Percentiles rank a stretch among this genome's conserved stretches.
phyloP scores from a whole-genome alignment of 2,888 invertebrate species.

The Camptogramma bilineatum region DNA sequence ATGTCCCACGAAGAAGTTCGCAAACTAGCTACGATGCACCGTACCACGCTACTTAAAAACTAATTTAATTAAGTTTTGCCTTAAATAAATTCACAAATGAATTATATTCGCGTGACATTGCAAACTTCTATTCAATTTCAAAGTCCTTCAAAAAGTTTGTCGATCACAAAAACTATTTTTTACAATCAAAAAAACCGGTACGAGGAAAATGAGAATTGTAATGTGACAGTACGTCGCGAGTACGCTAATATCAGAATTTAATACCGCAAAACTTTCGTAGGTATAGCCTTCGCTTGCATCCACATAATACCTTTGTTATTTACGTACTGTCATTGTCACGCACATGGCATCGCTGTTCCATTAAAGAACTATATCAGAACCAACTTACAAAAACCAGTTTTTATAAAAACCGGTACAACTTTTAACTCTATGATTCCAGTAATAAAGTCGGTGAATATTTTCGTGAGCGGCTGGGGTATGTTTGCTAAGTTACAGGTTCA shows the following conservation, averaged over 20 bases:
- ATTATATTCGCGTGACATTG: constrained; percentile 36
- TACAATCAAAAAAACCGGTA: constrained; percentile 26
- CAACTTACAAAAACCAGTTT: constrained; percentile 43
- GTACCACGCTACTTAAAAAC: constrained; percentile 24
- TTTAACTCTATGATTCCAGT: constrained; percentile 39
- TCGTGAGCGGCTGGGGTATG: constrained; percentile 29
- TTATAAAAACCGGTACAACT: constrained; percentile 32
- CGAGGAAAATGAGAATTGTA: constrained; percentile 41
- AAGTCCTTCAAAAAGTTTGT: constrained; percentile 41
- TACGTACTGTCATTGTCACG: constrained; percentile 82
- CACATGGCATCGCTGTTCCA: constrained; percentile 78
- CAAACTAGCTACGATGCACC: constrained; percentile 21
- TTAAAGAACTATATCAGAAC: constrained; percentile 77
- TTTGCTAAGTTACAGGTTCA: constrained; percentile 70
- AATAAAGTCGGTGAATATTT: constrained; percentile 23
- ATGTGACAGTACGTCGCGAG: constrained; percentile 40
- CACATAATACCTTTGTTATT: constrained; percentile 77
- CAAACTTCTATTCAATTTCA: constrained; percentile 41
- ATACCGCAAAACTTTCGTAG: constrained; percentile 65
- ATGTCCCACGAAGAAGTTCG: constrained; percentile 11
- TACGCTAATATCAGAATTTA: constrained; percentile 37
- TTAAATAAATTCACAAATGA: constrained; percentile 30
- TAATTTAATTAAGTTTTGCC: constrained; percentile 28
- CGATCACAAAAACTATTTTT: constrained; percentile 44
- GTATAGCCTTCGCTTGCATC: constrained; percentile 58